phyloP scores from a whole-genome alignment of 2,113 vertebrate species.

The Sclerurus mexicanus region DNA sequence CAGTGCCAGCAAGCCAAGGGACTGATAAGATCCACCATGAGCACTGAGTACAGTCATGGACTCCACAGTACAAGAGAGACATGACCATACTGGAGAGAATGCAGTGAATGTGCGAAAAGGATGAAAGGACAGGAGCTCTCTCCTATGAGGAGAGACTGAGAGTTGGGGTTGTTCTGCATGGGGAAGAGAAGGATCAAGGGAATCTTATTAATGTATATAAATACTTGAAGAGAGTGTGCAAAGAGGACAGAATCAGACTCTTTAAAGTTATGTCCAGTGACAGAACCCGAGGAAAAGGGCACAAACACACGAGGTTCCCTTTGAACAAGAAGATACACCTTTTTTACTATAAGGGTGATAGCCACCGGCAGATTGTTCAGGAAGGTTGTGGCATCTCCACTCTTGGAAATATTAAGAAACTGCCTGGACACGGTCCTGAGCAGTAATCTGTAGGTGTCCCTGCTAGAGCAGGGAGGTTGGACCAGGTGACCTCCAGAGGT shows the following conservation, averaged over 20 bases:
- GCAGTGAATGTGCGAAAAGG: neutral
- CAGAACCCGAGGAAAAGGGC: neutral
- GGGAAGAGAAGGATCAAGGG: neutral
- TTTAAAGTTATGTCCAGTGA: neutral
- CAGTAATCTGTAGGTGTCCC: neutral
- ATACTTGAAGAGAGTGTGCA: neutral
- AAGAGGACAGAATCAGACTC: neutral
- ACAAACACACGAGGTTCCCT: neutral
- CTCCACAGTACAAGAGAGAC: neutral
- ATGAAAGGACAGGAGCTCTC: neutral
- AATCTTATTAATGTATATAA: neutral
- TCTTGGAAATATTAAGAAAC: neutral
- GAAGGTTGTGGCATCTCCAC: neutral
- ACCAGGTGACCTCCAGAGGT: neutral
- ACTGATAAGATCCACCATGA: neutral
- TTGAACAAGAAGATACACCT: neutral
- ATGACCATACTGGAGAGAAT: neutral
- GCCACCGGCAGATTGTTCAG: neutral
- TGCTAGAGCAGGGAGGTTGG: neutral
- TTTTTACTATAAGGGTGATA: neutral
- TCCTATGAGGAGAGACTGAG: neutral
- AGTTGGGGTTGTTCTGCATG: neutral
- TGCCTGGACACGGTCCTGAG: neutral
- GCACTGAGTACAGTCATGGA: accelerated
- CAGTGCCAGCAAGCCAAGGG: accelerated